These are phyloP conservation scores for Glossophaga mutica DNA, from an alignment of 2,797 vertebrate genomes.

Conservation along the genomic window DNA sequence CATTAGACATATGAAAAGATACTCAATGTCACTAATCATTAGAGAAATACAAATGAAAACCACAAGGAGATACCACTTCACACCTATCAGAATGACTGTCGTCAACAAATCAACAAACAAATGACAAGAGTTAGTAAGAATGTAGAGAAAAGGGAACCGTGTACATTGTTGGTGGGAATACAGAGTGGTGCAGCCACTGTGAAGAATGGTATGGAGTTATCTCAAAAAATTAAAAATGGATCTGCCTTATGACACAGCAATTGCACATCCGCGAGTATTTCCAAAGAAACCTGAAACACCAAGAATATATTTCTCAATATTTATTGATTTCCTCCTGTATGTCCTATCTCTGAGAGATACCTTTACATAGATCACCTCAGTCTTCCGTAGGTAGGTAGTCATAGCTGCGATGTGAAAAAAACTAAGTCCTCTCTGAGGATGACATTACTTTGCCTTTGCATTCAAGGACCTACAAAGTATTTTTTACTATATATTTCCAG, in stretches of 20 bases:
- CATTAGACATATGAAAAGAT: not conserved
- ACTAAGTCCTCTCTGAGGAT: not conserved
- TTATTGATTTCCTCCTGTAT: not conserved
- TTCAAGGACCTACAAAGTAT: not conserved
- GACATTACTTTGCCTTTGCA: not conserved
- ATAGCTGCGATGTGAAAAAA: not conserved
- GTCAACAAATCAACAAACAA: not conserved
- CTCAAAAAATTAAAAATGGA: not conserved
- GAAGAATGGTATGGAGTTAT: not conserved
- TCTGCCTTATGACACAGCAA: not conserved
- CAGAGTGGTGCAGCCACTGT: not conserved
- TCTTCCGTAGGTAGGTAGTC: not conserved
- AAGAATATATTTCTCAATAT: not conserved
- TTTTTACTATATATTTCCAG: not conserved
- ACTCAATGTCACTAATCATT: not conserved
- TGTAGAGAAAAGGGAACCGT: not conserved
- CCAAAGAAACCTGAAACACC: not conserved
- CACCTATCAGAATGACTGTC: not conserved
- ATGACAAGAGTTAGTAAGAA: not conserved
- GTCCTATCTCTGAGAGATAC: not conserved
- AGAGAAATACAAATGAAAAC: not conserved
- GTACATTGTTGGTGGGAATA: not conserved
- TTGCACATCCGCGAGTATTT: not conserved
- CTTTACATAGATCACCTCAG: not conserved
- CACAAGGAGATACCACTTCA: not conserved